Percentiles rank a stretch among this genome's conserved stretches.
Conservation (phyloP, 2,888 invertebrate genomes). For the Oscheius onirici region DNA sequence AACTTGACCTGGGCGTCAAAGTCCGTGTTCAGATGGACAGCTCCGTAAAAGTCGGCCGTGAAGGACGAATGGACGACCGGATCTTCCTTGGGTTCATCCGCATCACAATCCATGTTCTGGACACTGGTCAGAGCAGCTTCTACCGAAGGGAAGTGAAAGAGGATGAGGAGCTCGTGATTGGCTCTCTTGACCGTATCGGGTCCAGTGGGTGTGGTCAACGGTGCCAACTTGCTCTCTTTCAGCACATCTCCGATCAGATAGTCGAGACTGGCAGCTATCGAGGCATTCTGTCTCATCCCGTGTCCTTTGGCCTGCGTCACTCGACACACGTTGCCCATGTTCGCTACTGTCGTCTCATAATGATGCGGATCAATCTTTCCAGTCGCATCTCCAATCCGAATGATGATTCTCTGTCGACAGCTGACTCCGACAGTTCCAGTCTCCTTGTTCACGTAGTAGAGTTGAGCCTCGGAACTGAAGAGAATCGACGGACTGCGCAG, state of each 20-base stretch:
- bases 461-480: conserved; percentile 49
- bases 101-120: conserved; percentile 32
- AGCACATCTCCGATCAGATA: conserved; percentile 54
- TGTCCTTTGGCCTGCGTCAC: conserved; percentile 39
- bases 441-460: conserved; percentile 34
- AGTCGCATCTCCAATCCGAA: conserved; percentile 49
- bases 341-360: background rate
- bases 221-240: conserved; percentile 37
- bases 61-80: conserved; percentile 83
- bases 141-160: conserved; percentile 68
- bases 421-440: conserved; percentile 36
- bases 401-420: conserved; percentile 54
- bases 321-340: conserved; percentile 55
- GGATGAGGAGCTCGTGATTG: conserved; percentile 54
- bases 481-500: conserved; percentile 54
- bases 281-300: conserved; percentile 43
- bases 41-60: conserved; percentile 97
- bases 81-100: background rate
- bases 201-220: background rate
- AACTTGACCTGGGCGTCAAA: conserved; percentile 94
- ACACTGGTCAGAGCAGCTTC: conserved; percentile 55
- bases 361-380: too few species aligned
- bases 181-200: conserved; percentile 8
- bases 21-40: conserved; percentile 80
- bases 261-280: conserved; percentile 50